Evolutionary conservation across 2,113 vertebrate species (phyloP), one percentile per base, ranked within the genome.

Genomic region (Suncus etruscus): DNA sequence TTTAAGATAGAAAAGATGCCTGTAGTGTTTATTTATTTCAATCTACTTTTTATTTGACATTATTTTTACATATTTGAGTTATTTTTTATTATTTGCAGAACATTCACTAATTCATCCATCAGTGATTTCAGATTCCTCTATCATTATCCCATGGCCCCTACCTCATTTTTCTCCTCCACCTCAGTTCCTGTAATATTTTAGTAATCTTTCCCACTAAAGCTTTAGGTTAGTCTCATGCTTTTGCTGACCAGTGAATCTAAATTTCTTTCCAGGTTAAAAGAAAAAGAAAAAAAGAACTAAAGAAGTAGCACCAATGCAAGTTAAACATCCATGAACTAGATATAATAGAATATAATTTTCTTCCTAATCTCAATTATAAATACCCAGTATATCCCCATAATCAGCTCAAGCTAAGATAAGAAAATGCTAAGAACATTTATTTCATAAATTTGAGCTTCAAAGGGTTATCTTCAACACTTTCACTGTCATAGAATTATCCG

Each of bases 401-500:
- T 92, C 83, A 66, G 96, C 96, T 93, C 83, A 96, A 91, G 86
- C 94, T 96, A 97, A 95, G 97, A 97, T 96, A 97, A 91, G 81
- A 91, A 96, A 96, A 96, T 92, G 94, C 91, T 95, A 97, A 97
- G 92, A 96, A 91, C 92, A 96, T 96, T 96, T 95, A 95, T 94
- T 91, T 95, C 89, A 94, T 89, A 95, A 94, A 95, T 96, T 95
- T 94, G 83, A 95, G 91, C 80, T 96, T 97, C 94, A 96, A 93
- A 98, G 96, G 89, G 95, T 97, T 98, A 96, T 97, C 90, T 77
- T 95, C 95, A 97, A 97, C 90, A 85, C 93, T 90, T 96, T 97
- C 95, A 92, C 96, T 95, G 95, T 95, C 92, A 97, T 82, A 95
- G 88, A 97, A 97, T 97, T 97, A 98, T 96, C 97, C 91, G 96